These are phyloP conservation scores for Idaea straminata DNA, from an alignment of 2,888 invertebrate genomes.

Conservation along the genomic window DNA sequence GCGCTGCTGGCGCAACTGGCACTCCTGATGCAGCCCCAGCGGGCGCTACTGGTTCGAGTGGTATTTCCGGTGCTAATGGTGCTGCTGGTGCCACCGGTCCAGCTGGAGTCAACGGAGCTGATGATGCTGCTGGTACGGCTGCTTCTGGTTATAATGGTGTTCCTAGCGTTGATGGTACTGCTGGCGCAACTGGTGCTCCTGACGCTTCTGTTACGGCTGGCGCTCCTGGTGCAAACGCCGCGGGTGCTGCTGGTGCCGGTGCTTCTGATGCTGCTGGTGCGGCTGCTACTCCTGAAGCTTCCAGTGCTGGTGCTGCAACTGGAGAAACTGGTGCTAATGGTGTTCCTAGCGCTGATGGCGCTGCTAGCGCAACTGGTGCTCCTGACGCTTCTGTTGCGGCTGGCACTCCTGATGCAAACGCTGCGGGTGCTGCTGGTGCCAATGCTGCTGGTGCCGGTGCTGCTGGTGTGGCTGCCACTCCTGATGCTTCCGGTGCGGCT, in stretches of 20 bases:
- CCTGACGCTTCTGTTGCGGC: conserved; percentile 2
- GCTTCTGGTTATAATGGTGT: no score
- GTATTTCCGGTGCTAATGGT: background rate
- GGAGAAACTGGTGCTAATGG: conserved; percentile 7
- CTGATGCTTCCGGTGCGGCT: background rate
- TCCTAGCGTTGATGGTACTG: conserved; percentile 11
- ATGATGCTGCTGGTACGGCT: background rate
- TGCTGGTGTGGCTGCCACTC: conserved; percentile 6
- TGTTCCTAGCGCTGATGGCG: conserved; percentile 6
- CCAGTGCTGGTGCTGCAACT: conserved; percentile 6
- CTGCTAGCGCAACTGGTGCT: conserved; percentile 3
- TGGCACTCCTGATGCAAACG: background rate
- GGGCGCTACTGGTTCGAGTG: background rate
- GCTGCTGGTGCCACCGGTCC: background rate
- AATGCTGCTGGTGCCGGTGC: conserved; percentile 6
- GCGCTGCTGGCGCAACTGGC: background rate
- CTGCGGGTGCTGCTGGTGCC: conserved; percentile 6
- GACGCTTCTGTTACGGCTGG: conserved; percentile 7
- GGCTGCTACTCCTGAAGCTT: no score
- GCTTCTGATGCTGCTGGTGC: conserved; percentile 6
- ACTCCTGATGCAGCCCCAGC: background rate
- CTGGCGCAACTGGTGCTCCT: conserved; percentile 6
- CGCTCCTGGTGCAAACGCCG: conserved; percentile 5
- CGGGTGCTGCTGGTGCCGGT: conserved; percentile 6
- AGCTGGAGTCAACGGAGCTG: conserved; percentile 7